Percentiles rank a stretch among this genome's conserved stretches.
phyloP scores from a whole-genome alignment of 2,797 vertebrate species.

The Valencia hispanica region DNA sequence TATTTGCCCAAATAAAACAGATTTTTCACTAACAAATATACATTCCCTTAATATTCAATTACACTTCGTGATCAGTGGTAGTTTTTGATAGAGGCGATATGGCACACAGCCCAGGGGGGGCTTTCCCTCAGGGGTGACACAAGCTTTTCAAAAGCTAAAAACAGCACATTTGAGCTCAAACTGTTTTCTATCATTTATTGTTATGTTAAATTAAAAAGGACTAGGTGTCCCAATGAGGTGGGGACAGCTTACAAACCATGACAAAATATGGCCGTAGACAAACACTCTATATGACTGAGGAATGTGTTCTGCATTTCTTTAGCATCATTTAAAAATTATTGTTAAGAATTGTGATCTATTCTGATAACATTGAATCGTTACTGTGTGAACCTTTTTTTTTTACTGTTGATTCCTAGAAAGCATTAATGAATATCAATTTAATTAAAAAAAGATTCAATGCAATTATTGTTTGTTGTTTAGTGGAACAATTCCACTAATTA shows the following conservation, averaged over 20 bases:
- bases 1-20: no score
- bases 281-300: neutral
- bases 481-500: neutral
- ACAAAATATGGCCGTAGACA: neutral
- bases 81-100: neutral
- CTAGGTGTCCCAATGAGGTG: no score
- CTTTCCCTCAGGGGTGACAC: neutral
- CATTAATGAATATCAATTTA: neutral
- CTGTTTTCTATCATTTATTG: neutral
- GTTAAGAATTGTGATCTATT: neutral
- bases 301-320: neutral
- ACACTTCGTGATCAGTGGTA: neutral
- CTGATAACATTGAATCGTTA: neutral
- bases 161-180: neutral
- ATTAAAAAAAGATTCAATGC: neutral
- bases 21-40: neutral
- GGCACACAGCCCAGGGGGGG: neutral
- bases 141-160: neutral
- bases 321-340: neutral
- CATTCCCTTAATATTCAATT: neutral
- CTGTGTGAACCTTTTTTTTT: neutral
- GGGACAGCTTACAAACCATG: no score
- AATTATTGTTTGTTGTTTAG: neutral
- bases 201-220: no score
- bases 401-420: no score